These are phyloP conservation scores for Drosophila gunungcola DNA, from an alignment of 1,140 invertebrate genomes.

Conservation along the genomic window DNA sequence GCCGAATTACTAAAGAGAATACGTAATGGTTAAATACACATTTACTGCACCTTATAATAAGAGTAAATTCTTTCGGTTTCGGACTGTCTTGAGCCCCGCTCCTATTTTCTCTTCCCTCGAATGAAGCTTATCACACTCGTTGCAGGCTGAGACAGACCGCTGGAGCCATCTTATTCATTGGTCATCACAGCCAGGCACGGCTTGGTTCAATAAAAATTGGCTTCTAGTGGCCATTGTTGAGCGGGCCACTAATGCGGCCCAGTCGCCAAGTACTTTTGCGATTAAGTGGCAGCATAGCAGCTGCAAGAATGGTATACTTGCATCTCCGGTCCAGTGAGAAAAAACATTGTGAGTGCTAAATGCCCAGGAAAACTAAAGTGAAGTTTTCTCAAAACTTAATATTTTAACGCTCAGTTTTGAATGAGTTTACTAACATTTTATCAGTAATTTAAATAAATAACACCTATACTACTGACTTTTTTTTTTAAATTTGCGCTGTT, in stretches of 20 bases:
- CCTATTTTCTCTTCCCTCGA: not conserved
- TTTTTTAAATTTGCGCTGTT: too few relatives aligned
- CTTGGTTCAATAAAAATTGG: slow-evolving; percentile 74
- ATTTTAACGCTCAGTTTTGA: too few relatives aligned
- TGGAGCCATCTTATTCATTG: slow-evolving; percentile 34
- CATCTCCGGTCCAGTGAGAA: slow-evolving; percentile 7
- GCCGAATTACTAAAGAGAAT: too few relatives aligned
- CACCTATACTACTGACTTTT: too few relatives aligned
- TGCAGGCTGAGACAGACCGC: slow-evolving; percentile 10
- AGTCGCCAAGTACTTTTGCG: slow-evolving; percentile 60
- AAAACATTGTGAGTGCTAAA: not conserved
- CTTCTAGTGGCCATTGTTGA: slow-evolving; percentile 66
- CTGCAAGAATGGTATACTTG: slow-evolving; percentile 46
- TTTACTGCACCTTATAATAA: too few relatives aligned
- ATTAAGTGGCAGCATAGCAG: slow-evolving; percentile 54
- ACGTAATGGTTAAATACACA: too few relatives aligned
- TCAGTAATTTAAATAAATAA: too few relatives aligned
- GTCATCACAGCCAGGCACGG: slow-evolving; percentile 15
- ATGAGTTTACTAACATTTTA: too few relatives aligned
- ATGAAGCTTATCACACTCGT: slow-evolving; percentile 21
- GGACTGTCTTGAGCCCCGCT: not conserved
- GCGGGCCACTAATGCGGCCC: slow-evolving; percentile 66
- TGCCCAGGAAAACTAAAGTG: too few relatives aligned
- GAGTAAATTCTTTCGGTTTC: not conserved
- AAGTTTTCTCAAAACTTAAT: too few relatives aligned